These are phyloP conservation scores for Papilio machaon DNA, from an alignment of 1,140 invertebrate genomes.

Conservation along the genomic window DNA sequence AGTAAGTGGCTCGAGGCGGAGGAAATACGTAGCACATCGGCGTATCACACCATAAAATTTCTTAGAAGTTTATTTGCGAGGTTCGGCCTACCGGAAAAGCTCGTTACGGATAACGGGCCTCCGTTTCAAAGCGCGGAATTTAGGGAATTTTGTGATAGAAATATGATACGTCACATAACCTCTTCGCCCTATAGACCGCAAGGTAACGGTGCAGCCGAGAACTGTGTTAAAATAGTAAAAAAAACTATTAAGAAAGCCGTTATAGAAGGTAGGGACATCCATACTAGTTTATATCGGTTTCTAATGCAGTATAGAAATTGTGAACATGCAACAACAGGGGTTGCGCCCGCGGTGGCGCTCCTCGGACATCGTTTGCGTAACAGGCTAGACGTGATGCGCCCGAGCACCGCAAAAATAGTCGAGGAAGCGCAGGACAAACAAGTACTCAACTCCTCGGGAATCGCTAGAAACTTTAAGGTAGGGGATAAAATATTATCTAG, in stretches of 20 bases:
- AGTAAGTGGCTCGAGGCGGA: constrained; percentile 38
- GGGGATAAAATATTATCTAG: constrained; percentile 5
- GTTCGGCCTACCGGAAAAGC: constrained; percentile 56
- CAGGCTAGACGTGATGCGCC: constrained; percentile 39
- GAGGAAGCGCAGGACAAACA: constrained; percentile 28
- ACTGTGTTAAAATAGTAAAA: constrained; percentile 67
- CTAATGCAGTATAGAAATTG: constrained; percentile 48
- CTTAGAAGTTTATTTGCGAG: constrained; percentile 46
- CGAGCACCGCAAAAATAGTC: constrained; percentile 3
- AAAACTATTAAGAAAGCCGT: constrained; percentile 53
- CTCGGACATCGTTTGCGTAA: constrained; percentile 40
- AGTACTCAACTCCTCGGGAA: neutral
- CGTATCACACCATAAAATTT: constrained; percentile 17
- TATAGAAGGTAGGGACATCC: constrained; percentile 33
- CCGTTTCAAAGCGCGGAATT: constrained; percentile 56
- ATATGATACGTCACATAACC: constrained; percentile 45
- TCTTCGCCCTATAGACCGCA: constrained; percentile 56
- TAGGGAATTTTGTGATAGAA: constrained; percentile 47
- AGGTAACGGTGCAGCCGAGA: constrained; percentile 61
- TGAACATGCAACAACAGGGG: constrained; percentile 45
- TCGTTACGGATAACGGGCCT: constrained; percentile 59
- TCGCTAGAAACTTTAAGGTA: neutral
- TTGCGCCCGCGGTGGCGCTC: constrained; percentile 43
- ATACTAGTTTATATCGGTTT: constrained; percentile 40
- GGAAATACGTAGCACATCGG: constrained; percentile 29